These are phyloP conservation scores for Stictonetta naevosa DNA, from an alignment of 2,113 vertebrate species.

Conservation along the genomic window DNA sequence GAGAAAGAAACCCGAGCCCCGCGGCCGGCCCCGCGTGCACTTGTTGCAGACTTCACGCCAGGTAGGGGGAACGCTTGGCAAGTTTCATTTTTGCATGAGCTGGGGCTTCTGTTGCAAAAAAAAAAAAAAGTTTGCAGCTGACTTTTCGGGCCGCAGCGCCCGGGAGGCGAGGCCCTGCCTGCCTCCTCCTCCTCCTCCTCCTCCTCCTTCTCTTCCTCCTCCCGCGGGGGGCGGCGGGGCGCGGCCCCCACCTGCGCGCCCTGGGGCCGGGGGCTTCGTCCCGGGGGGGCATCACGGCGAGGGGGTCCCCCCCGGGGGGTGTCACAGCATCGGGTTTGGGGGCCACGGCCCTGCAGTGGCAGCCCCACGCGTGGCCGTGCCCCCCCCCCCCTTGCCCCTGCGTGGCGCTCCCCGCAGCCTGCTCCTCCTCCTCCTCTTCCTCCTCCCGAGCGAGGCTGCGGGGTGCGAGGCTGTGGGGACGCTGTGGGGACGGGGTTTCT, in stretches of 20 bases:
- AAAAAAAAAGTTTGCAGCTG: conserved; percentile 44
- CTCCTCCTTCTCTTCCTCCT: background rate
- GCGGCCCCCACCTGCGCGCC: background rate
- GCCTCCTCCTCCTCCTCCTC: background rate
- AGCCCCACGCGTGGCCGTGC: too few relatives aligned
- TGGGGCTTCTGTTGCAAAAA: conserved; percentile 10
- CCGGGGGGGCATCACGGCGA: background rate
- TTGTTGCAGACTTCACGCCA: conserved; percentile 77
- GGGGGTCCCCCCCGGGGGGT: background rate
- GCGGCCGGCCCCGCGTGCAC: conserved; percentile 69
- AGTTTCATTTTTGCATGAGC: conserved; percentile 64
- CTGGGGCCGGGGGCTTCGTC: too few relatives aligned
- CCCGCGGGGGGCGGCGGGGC: background rate
- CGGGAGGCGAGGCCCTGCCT: conserved; percentile 28
- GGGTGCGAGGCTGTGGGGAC: too few relatives aligned
- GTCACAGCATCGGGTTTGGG: too few relatives aligned
- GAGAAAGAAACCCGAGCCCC: background rate
- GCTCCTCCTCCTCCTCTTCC: too few relatives aligned
- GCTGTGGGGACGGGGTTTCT: background rate
- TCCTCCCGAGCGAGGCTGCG: too few relatives aligned
- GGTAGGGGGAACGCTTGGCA: conserved; percentile 72
- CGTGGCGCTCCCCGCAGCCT: too few relatives aligned
- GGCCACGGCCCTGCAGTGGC: too few relatives aligned
- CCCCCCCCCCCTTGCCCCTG: too few relatives aligned
- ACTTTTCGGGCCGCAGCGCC: conserved; percentile 58